Evolutionary conservation across 2,888 invertebrate species (phyloP), one percentile per base, ranked within the genome.

Genomic region (Plebejus anna): DNA sequence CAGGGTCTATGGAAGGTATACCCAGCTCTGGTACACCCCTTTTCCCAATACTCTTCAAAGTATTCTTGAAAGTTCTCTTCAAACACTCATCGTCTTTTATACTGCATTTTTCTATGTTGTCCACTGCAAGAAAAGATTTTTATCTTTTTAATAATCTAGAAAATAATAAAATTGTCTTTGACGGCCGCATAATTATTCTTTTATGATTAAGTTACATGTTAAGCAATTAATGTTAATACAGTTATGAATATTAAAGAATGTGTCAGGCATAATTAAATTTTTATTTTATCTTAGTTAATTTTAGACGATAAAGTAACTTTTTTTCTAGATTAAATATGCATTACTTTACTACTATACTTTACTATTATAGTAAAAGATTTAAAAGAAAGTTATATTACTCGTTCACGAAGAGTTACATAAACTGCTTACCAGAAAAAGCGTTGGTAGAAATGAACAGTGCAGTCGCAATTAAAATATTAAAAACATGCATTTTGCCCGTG

Each of bases 1-100:
- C 78, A 0, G 89, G 88, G 75, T 89, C 89, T 2, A 87, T 78
- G 0, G 86, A 80, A 3, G 85, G 84, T 70, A 89, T 86, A 0
- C 81, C 79, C 1, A 86, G 28, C 9, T 87, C 85, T 0, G 82
- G 78, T 0, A 85, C 80, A 22, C 89, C 89, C 0, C 77, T 76
- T 71, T 83, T 81, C 0, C 82, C 84, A 32, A 86, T 82, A 7
- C 81, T 78, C 4, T 77, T 78, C 0, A 87, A 4, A 0, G 83
- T 77, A 0, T 78, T 75, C 77, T 84, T 76, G 55, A 83, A 83
- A 1, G 84, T 61, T 1, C 80, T 77, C 22, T 78, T 81, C 42
- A 85, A 77, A 72, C 89, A 89, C 70, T 82, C 81, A 13, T 78
- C 75, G 77, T 89, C 86, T 5, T 82, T 78, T 5, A 87, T 70